Evolutionary conservation across 2,113 vertebrate species (phyloP).

Genomic region (Puffinus mauretanicus): DNA sequence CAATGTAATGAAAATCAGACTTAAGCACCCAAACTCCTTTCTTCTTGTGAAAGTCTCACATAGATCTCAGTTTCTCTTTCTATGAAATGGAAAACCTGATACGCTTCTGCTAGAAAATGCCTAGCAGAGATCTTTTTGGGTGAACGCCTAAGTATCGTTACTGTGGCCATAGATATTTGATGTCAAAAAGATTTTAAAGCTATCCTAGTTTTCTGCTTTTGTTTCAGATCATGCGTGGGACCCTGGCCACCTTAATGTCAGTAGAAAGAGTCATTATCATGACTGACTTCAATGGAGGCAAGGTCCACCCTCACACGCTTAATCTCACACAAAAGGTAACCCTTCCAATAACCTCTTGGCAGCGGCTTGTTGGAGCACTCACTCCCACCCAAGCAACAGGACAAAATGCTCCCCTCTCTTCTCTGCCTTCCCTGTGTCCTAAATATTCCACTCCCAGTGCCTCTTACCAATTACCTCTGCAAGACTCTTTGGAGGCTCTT

Average conservation of each 20-base stretch:
- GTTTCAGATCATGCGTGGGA: background rate
- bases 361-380: background rate
- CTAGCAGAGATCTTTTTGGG: background rate
- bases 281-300: background rate
- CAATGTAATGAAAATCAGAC: slow-evolving; percentile 11
- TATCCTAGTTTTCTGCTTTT: slow-evolving; percentile 13
- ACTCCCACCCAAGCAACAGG: background rate
- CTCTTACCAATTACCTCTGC: slow-evolving; percentile 47
- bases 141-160: background rate
- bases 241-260: background rate
- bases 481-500: slow-evolving; percentile 36
- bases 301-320: background rate
- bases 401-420: background rate
- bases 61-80: background rate
- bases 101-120: background rate
- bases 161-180: background rate
- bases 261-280: background rate
- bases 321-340: background rate
- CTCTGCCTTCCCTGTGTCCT: background rate
- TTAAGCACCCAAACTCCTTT: background rate
- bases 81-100: background rate
- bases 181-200: background rate
- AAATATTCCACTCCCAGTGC: slow-evolving; percentile 35
- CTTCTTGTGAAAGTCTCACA: background rate
- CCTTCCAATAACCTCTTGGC: background rate